Evolutionary conservation across 2,113 vertebrate genomes (phyloP).

Genomic region (Carassius gibelio): DNA sequence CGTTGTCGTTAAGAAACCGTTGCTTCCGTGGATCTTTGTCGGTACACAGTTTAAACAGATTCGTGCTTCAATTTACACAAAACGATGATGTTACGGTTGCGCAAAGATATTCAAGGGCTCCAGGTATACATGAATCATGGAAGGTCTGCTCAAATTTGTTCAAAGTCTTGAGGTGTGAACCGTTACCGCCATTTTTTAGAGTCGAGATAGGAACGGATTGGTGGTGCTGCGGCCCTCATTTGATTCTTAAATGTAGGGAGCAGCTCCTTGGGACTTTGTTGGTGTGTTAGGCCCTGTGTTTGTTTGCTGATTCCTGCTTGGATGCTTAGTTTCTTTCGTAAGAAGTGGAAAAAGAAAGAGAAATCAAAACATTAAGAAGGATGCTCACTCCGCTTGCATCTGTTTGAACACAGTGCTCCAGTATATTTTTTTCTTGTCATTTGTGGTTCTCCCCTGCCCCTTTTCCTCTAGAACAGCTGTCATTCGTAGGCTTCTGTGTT

Average conservation of each 20-base stretch:
- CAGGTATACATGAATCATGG: not conserved
- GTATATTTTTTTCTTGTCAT: constrained; percentile 87
- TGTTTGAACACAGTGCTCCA: constrained; percentile 90
- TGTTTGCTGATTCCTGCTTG: constrained; percentile 65
- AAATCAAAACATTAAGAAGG: constrained; percentile 69
- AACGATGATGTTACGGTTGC: not conserved
- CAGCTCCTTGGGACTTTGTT: constrained; percentile 71
- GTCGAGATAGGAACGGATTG: constrained; percentile 37
- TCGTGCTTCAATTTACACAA: constrained; percentile 1
- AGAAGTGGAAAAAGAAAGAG: constrained; percentile 61
- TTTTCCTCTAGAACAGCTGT: constrained; percentile 84
- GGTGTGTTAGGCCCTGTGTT: constrained; percentile 56
- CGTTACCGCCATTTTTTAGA: constrained; percentile 30
- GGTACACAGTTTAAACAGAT: constrained; percentile 19
- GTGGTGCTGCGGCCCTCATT: constrained; percentile 63
- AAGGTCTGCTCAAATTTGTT: constrained; percentile 9
- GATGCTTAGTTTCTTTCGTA: constrained; percentile 82
- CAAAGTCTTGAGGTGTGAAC: constrained; percentile 8
- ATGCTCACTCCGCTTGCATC: constrained; percentile 79
- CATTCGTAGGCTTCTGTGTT: constrained; percentile 86
- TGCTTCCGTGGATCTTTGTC: constrained; percentile 29
- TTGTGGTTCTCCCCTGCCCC: constrained; percentile 83
- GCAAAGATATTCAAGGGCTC: not conserved
- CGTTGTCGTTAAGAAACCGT: not conserved
- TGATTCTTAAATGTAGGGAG: constrained; percentile 68